Percentiles rank a stretch among this genome's conserved stretches.
Conservation (phyloP, 2,113 vertebrate species). For the Protobothrops flavoviridis region DNA sequence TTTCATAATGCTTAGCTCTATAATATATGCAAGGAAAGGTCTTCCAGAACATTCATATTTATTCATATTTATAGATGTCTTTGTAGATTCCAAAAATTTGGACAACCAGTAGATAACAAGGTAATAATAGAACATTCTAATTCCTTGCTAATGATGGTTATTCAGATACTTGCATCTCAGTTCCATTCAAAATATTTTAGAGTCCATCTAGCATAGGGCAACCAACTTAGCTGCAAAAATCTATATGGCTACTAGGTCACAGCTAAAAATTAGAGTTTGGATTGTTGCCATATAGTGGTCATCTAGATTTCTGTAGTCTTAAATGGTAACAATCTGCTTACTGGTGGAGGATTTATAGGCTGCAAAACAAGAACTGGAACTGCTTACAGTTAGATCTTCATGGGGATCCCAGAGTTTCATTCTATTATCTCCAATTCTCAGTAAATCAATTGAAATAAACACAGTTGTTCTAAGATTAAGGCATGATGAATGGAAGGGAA, state of each 20-base stretch:
- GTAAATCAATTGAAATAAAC: not conserved
- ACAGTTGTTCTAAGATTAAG: not conserved
- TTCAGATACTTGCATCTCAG: not conserved
- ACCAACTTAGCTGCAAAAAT: not conserved
- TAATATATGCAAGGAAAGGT: not conserved
- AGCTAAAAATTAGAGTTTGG: not conserved
- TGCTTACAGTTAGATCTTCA: not conserved
- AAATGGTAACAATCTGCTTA: not conserved
- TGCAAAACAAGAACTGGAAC: not conserved
- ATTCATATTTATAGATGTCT: not conserved
- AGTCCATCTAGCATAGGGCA: not conserved
- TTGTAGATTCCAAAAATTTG: not conserved
- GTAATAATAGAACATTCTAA: not conserved
- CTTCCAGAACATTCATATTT: not conserved
- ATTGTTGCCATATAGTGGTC: not conserved
- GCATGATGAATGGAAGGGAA: not conserved
- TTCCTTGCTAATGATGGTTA: not conserved
- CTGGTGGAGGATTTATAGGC: not conserved
- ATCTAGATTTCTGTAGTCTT: not conserved
- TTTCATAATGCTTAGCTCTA: not conserved
- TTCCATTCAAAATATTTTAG: not conserved
- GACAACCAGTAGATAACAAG: not conserved
- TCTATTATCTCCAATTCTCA: not conserved
- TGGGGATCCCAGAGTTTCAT: not conserved
- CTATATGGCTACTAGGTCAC: not conserved